Conservation (phyloP, 2,888 invertebrate genomes). For the Luperina testacea region DNA sequence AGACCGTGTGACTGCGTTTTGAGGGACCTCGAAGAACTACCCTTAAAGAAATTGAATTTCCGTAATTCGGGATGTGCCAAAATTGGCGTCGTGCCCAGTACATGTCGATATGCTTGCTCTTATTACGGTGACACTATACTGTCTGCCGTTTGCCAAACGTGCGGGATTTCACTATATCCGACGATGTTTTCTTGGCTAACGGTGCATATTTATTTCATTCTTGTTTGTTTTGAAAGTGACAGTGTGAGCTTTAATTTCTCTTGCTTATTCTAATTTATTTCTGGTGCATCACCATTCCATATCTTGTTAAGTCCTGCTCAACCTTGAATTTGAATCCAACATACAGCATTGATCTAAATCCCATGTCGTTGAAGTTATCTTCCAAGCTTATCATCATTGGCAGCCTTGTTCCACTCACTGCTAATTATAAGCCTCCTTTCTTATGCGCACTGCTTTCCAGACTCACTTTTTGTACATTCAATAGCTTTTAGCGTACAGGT, state of each 20-base stretch:
- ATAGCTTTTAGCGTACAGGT: background rate
- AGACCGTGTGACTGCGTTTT: no score
- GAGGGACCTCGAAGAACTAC: no score
- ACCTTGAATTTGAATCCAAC: background rate
- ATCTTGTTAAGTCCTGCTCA: background rate
- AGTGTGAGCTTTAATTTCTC: background rate
- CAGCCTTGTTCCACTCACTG: background rate
- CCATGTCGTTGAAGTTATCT: background rate
- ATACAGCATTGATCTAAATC: background rate
- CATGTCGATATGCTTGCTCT: constrained; percentile 48
- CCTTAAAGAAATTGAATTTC: constrained; percentile 41
- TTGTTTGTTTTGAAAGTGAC: constrained; percentile 16
- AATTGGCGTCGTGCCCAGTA: constrained; percentile 34
- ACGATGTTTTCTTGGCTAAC: constrained; percentile 32
- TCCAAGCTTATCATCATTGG: background rate
- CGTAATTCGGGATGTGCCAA: constrained; percentile 16
- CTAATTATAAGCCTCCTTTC: no score
- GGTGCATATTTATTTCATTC: background rate
- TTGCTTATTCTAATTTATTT: background rate
- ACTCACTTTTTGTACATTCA: background rate
- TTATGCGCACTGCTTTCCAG: background rate
- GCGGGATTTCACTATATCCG: constrained; percentile 23
- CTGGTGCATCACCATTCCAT: background rate
- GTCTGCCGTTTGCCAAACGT: constrained; percentile 34
- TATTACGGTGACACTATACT: constrained; percentile 33